Percentiles rank a stretch among this genome's conserved stretches.
These are phyloP conservation scores for Raja brachyura DNA, from an alignment of 2,113 vertebrate genomes.

Conservation along the genomic window DNA sequence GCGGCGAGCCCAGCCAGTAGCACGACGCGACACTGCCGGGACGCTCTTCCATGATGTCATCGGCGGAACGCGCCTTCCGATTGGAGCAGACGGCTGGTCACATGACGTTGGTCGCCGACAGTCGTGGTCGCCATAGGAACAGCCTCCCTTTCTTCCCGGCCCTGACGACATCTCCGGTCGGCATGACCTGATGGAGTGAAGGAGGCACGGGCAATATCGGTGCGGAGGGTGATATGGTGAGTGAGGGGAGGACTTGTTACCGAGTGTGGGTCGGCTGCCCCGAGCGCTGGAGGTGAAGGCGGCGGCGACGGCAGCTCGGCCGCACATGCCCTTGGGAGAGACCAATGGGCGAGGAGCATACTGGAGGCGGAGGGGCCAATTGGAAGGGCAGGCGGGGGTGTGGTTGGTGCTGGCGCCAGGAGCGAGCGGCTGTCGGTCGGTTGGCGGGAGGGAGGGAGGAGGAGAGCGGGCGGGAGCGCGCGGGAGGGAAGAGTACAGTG, in stretches of 20 bases:
- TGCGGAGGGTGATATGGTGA: neutral
- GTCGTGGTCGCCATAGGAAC: conserved; percentile 18
- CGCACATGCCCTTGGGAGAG: neutral
- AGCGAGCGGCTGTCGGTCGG: neutral
- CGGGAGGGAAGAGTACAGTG: too few species aligned
- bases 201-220: neutral
- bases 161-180: neutral
- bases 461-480: too few species aligned
- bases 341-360: neutral
- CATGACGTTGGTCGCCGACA: neutral
- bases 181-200: neutral
- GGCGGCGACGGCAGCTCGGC: too few species aligned
- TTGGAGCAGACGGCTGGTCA: neutral
- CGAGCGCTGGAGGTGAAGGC: neutral
- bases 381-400: neutral
- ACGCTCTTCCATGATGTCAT: neutral
- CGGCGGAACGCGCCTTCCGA: too few species aligned
- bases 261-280: too few species aligned
- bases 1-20: neutral
- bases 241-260: neutral
- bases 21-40: neutral
- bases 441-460: neutral
- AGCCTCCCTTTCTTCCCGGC: neutral
- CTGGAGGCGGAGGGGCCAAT: neutral
- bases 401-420: neutral